Conservation (phyloP, 2,797 vertebrate genomes). For the Anguilla megastoma region DNA sequence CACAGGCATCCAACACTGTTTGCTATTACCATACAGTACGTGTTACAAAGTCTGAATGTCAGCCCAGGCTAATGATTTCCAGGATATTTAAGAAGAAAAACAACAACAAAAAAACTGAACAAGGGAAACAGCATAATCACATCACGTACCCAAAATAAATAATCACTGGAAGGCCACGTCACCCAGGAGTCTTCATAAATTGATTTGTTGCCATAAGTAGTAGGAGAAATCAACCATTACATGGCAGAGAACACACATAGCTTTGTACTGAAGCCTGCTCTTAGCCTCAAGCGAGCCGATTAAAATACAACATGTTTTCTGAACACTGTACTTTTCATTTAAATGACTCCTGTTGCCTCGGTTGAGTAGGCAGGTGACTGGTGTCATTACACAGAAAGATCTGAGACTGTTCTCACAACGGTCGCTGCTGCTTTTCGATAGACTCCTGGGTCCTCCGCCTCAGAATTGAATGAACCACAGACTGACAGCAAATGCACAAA, state of each 20-base stretch:
- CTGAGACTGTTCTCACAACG: not conserved
- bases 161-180: not conserved
- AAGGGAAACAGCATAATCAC: not conserved
- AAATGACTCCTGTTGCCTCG: not conserved
- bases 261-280: not conserved
- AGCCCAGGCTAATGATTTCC: not conserved
- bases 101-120: not conserved
- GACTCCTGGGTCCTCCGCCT: not conserved
- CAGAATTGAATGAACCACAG: not conserved
- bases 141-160: not conserved
- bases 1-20: not conserved
- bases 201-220: not conserved
- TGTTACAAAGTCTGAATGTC: not conserved
- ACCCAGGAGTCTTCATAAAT: not conserved
- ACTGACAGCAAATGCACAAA: not conserved
- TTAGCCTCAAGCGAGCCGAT: not conserved
- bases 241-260: not conserved
- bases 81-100: not conserved
- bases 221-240: not conserved
- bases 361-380: not conserved
- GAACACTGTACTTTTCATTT: not conserved
- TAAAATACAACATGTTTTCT: not conserved
- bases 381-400: not conserved
- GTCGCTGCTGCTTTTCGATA: not conserved
- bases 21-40: not conserved